Percentiles rank a stretch among this genome's conserved stretches.
phyloP scores from a whole-genome alignment of 2,113 vertebrate genomes.

The Chauna torquata region DNA sequence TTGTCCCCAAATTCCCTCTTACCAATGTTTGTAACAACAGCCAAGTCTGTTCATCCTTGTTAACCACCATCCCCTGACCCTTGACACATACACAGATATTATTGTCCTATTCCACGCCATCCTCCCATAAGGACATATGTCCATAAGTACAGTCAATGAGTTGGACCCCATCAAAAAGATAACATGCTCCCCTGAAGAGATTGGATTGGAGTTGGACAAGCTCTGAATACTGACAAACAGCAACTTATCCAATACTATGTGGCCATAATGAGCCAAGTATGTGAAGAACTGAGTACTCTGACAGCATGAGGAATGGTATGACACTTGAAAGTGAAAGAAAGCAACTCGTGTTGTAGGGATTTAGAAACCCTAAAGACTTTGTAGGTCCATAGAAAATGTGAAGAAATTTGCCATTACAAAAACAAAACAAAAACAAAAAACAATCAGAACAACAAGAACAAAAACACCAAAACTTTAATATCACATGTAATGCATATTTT shows the following conservation, averaged over 20 bases:
- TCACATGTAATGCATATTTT: too few relatives aligned
- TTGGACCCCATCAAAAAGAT: neutral
- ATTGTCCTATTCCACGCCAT: neutral
- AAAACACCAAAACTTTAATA: neutral
- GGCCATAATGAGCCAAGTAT: neutral
- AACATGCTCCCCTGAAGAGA: neutral
- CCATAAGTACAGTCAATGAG: rapidly evolving
- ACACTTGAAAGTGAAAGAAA: neutral
- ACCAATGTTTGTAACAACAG: neutral
- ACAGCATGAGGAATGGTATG: neutral
- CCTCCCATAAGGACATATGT: too few relatives aligned
- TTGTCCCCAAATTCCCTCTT: neutral
- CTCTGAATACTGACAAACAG: neutral
- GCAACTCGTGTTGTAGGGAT: neutral
- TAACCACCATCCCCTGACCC: neutral
- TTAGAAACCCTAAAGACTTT: neutral
- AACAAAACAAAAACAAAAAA: too few relatives aligned
- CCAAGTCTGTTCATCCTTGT: neutral
- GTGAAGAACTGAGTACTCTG: neutral
- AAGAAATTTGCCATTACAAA: neutral
- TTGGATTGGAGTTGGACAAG: neutral
- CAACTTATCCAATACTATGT: neutral
- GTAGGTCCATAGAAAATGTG: neutral
- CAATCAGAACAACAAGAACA: too few relatives aligned
- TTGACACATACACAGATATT: neutral